Evolutionary conservation across 2,888 invertebrate genomes (phyloP), one percentile per base, ranked within the genome.

Genomic region (Epiblema foenella): DNA sequence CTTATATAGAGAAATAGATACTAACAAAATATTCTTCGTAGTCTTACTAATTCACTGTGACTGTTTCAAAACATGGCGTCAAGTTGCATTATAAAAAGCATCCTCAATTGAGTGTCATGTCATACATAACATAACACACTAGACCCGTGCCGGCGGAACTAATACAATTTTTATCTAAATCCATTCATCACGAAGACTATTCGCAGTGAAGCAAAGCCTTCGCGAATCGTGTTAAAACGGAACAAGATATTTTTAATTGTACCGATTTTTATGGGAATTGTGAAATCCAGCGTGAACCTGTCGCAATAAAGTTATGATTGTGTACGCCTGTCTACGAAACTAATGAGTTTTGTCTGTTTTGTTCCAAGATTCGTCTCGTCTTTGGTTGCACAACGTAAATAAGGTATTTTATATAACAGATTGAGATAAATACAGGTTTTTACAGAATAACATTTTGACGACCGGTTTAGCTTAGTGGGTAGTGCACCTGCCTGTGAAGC

Each of bases 181-280:
- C 46, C 59, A 66, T 60, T 70, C 54, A 54, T 52, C 33, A 33
- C 54, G 18, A 66, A 65, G 46, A 54, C 42, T 52, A 64, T 70
- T 63, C 59, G 42, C 60, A 42, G 33, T 49, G 24, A 46, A 42
- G 59, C 39, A 54, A 33, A 59, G 37, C 65, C 54, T 66, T 60
- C 12, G 70, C 52, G 46, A 66, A 70, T 66, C 17, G 59, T 39
- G 42, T 68, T 39, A 20, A 59, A 69, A 65, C 20, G 64, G 64
- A 69, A 65, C 58, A 59, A 65, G 51, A 62, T 24, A 54, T 20
- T 65, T 54, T 42, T 59, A 54, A 59, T 64, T 64, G 15, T 64
- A 39, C 20, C 52, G 42, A 24, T n/a, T 52, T 68, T 42, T 60
- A 15, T 42, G 42, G 54, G n/a, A 60, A 60, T 52, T 52, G 64